Conservation (phyloP, 2,113 vertebrate species). For the Irena cyanogastra region DNA sequence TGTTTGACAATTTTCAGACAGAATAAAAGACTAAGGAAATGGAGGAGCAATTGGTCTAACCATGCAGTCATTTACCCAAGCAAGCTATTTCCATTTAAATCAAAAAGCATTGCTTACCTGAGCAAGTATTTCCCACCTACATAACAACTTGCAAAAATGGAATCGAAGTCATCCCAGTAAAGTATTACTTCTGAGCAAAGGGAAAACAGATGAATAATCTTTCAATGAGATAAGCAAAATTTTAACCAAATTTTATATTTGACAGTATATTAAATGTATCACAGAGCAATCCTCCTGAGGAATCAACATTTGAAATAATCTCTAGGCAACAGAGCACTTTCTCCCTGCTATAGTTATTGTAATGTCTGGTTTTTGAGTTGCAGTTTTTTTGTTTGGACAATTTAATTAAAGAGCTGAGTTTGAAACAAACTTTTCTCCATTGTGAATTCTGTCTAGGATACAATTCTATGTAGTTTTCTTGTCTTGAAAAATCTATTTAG, state of each 20-base stretch:
- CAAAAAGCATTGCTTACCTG: slow-evolving; percentile 4
- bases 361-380: background rate
- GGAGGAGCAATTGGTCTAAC: slow-evolving; percentile 1
- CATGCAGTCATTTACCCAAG: slow-evolving; percentile 2
- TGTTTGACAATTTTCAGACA: background rate
- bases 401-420: background rate
- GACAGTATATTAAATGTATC: background rate
- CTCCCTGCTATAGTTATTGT: background rate
- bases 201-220: background rate
- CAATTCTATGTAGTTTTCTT: background rate
- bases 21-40: slow-evolving; percentile 22
- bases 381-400: background rate
- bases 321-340: background rate
- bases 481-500: background rate
- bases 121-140: slow-evolving; percentile 2
- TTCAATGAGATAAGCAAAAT: slow-evolving; percentile 1
- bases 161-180: background rate
- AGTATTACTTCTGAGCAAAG: background rate
- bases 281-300: background rate
- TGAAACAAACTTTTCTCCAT: background rate
- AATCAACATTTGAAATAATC: background rate
- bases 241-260: background rate
- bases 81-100: slow-evolving; percentile 46
- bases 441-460: background rate
- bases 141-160: background rate